phyloP scores from a whole-genome alignment of 2,888 invertebrate species.

The Nezara viridula region DNA sequence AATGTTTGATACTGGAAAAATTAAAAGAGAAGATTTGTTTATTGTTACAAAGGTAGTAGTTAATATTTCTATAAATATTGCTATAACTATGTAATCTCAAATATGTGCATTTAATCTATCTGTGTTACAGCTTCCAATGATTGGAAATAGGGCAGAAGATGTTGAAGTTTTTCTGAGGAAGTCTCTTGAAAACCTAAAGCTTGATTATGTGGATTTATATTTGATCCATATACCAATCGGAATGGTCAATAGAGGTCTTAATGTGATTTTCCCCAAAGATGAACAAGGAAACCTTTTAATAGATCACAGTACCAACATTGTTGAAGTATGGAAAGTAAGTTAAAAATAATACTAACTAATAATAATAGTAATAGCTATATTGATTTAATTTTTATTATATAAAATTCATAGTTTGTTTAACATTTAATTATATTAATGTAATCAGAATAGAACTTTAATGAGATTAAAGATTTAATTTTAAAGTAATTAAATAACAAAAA shows the following conservation, averaged over 20 bases:
- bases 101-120: too few species aligned
- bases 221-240: slow-evolving; percentile 84
- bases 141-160: slow-evolving; percentile 78
- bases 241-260: slow-evolving; percentile 72
- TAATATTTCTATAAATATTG: too few species aligned
- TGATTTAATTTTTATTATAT: not conserved
- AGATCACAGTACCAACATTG: slow-evolving; percentile 76
- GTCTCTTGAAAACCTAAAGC: slow-evolving; percentile 76
- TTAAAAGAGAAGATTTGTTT: slow-evolving; percentile 84
- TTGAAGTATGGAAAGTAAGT: slow-evolving; percentile 80
- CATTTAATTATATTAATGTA: too few species aligned
- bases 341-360: not conserved
- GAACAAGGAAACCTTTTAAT: slow-evolving; percentile 75
- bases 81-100: too few species aligned
- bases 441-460: too few species aligned
- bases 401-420: too few species aligned
- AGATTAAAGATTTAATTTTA: too few species aligned
- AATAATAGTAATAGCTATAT: not conserved
- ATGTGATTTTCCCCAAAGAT: slow-evolving; percentile 73
- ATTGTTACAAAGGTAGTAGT: slow-evolving; percentile 83
- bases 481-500: too few species aligned
- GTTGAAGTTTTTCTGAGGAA: slow-evolving; percentile 77
- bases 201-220: slow-evolving; percentile 83
- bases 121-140: slow-evolving; percentile 76
- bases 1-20: slow-evolving; percentile 78